Evolutionary conservation across 23 tunicate genomes (phyloP).

Genomic region (Halocynthia roretzi): DNA sequence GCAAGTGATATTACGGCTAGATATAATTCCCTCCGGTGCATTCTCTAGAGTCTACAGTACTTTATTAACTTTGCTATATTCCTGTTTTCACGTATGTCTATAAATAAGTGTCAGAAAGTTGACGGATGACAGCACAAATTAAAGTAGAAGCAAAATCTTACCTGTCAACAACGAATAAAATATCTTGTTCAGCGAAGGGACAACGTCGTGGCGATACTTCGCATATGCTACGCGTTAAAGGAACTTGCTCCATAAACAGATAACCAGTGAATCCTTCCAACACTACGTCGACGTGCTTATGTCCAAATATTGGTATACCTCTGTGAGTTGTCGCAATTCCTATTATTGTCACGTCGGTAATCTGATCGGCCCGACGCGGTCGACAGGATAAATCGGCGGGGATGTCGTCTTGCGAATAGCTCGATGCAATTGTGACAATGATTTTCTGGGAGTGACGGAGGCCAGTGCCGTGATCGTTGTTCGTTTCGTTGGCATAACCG

Average conservation of each 20-base stretch:
- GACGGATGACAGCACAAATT: too few species aligned
- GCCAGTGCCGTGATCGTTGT: neutral
- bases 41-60: too few species aligned
- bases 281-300: conserved; percentile 7
- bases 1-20: too few species aligned
- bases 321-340: conserved; percentile 8
- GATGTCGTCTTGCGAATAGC: conserved; percentile 25
- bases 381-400: conserved; percentile 17
- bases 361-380: neutral
- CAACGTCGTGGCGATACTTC: neutral
- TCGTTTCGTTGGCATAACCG: neutral
- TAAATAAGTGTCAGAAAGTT: too few species aligned
- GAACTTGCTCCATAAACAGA: neutral
- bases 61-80: too few species aligned
- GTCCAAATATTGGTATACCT: conserved; percentile 5
- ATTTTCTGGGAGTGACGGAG: neutral
- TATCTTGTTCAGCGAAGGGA: conserved; percentile 15
- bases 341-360: conserved; percentile 10
- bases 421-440: neutral
- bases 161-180: conserved; percentile 13
- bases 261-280: neutral
- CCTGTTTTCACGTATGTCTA: too few species aligned
- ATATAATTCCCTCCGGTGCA: too few species aligned
- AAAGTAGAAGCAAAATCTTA: neutral
- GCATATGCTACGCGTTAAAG: conserved; percentile 1